Evolutionary conservation across 2,888 invertebrate genomes (phyloP).

Genomic region (Agrotis puta): DNA sequence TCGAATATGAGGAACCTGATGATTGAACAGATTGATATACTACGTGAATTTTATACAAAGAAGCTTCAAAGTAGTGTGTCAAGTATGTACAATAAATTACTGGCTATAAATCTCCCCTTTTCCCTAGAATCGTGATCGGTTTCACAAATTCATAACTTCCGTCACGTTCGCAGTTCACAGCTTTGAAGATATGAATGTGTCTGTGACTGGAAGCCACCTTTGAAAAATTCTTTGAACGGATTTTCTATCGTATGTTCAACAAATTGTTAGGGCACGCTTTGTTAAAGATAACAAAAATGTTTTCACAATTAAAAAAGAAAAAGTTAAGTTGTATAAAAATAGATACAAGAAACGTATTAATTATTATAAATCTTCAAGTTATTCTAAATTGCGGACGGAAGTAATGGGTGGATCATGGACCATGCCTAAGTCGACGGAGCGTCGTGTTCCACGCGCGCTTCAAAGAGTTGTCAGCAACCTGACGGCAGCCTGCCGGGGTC

Average conservation of each 20-base stretch:
- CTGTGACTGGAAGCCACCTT: constrained; percentile 16
- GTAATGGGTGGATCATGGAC: no score
- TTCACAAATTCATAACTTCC: constrained; percentile 11
- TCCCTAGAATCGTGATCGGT: not conserved
- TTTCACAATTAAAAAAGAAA: not conserved
- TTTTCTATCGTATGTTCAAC: constrained; percentile 5
- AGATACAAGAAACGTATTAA: no score
- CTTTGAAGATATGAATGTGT: not conserved
- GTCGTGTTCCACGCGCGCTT: no score
- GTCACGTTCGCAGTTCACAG: constrained; percentile 8
- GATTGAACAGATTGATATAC: not conserved
- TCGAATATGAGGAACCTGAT: not conserved
- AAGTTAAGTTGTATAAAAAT: no score
- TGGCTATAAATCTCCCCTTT: not conserved
- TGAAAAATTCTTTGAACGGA: not conserved
- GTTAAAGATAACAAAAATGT: not conserved
- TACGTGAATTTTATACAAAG: not conserved
- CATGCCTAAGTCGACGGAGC: no score
- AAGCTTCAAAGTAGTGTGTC: not conserved
- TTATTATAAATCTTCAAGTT: no score
- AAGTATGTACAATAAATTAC: not conserved
- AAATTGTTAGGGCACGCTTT: not conserved
- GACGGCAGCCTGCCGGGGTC: no score
- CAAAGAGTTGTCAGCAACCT: no score
- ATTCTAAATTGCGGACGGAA: no score